Evolutionary conservation across 2,888 invertebrate species (phyloP).

Genomic region (Cactoblastis cactorum): DNA sequence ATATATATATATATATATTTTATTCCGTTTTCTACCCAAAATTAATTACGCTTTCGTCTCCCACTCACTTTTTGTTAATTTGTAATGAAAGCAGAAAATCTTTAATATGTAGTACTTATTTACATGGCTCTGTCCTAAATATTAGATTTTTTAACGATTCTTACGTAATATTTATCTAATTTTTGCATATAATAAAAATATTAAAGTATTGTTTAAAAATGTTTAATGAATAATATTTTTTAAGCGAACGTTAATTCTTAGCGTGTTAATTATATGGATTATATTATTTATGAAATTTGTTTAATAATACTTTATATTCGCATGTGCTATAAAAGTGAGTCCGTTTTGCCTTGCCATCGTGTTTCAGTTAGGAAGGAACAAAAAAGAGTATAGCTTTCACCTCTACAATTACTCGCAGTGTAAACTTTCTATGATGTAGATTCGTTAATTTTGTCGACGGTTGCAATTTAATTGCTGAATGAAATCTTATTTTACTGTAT

Average conservation of each 20-base stretch:
- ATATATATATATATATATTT: background rate
- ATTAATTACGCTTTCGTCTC: background rate
- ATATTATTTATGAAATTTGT: too few relatives aligned
- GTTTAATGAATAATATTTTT: too few relatives aligned
- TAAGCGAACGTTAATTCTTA: too few relatives aligned
- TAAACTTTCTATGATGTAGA: conserved; percentile 43
- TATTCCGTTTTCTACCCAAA: background rate
- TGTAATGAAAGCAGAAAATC: too few relatives aligned
- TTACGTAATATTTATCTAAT: too few relatives aligned
- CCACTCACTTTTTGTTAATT: too few relatives aligned
- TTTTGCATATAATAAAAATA: too few relatives aligned
- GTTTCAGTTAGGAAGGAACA: conserved; percentile 20
- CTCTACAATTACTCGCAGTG: conserved; percentile 29
- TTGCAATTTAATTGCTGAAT: conserved; percentile 23
- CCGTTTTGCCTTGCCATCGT: background rate
- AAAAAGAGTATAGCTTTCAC: conserved; percentile 44
- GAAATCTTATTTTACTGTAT: background rate
- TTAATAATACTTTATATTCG: background rate
- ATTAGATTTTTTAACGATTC: too few relatives aligned
- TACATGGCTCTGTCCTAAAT: too few relatives aligned
- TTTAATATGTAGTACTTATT: too few relatives aligned
- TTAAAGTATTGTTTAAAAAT: too few relatives aligned
- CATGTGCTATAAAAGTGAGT: background rate
- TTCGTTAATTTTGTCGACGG: conserved; percentile 42
- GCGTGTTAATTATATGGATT: too few relatives aligned